Evolutionary conservation across 2,113 vertebrate genomes (phyloP).

Genomic region (Madoqua kirkii): DNA sequence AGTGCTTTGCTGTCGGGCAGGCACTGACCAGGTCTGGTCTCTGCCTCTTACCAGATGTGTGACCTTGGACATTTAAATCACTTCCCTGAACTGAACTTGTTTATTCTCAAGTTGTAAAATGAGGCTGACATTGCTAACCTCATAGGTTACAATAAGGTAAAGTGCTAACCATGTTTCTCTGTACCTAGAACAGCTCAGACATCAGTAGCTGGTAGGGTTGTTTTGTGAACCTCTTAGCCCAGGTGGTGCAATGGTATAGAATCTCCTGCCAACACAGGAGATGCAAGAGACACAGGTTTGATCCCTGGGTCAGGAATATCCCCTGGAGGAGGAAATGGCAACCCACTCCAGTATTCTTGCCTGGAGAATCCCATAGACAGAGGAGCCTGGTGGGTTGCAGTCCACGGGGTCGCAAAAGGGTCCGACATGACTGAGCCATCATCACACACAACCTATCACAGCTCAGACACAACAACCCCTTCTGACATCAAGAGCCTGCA

Average conservation of each 20-base stretch:
- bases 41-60: not conserved
- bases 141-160: not conserved
- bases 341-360: not conserved
- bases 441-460: not conserved
- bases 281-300: not conserved
- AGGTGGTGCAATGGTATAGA: not conserved
- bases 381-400: not conserved
- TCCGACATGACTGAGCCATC: not conserved
- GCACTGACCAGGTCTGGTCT: not conserved
- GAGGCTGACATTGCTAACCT: not conserved
- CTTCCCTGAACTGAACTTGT: not conserved
- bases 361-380: not conserved
- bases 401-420: not conserved
- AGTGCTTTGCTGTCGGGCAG: not conserved
- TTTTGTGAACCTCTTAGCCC: not conserved
- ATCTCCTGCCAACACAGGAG: not conserved
- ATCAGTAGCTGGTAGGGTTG: not conserved
- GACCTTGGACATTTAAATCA: not conserved
- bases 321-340: not conserved
- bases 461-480: not conserved
- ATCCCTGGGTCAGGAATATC: not conserved
- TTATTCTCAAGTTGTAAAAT: not conserved
- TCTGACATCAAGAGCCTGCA: not conserved
- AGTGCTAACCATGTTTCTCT: not conserved
- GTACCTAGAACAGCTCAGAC: not conserved